A percentile compares a stretch with the other conserved stretches of the same genome.
Conservation (phyloP, 2,113 vertebrate species). For the Daubentonia madagascariensis region DNA sequence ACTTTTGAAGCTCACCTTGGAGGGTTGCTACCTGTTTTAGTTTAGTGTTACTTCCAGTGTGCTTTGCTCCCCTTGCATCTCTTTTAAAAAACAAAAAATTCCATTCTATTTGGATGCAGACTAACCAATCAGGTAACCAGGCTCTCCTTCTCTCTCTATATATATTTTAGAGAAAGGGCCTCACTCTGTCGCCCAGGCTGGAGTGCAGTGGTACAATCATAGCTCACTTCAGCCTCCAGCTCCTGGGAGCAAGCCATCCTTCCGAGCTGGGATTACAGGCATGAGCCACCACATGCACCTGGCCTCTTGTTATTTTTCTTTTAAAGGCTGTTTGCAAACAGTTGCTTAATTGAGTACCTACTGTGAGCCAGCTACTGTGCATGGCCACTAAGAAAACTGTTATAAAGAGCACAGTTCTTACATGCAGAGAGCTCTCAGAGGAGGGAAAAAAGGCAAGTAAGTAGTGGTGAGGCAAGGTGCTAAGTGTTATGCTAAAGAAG, state of each 20-base stretch:
- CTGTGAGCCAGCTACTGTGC: neutral
- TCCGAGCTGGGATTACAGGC: too few species aligned
- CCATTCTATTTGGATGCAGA: neutral
- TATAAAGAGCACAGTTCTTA: neutral
- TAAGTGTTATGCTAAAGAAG: neutral
- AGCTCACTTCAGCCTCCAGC: too few species aligned
- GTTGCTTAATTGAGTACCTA: neutral
- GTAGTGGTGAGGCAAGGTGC: neutral
- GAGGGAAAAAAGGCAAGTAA: neutral
- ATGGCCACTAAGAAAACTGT: neutral
- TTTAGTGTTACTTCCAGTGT: neutral
- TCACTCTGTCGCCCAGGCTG: too few species aligned
- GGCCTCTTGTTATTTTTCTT: neutral
- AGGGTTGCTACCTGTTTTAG: neutral
- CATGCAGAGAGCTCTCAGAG: neutral
- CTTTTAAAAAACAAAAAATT: neutral
- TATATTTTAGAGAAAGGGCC: too few species aligned
- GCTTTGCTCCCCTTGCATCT: neutral
- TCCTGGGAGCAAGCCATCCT: too few species aligned
- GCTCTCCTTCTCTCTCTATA: too few species aligned
- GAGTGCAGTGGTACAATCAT: too few species aligned
- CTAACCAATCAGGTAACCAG: neutral
- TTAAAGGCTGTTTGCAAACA: neutral
- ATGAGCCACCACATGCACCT: too few species aligned
- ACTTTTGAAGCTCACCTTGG: neutral